Evolutionary conservation across 2,797 vertebrate species (phyloP).

Genomic region (Alectoris magna): DNA sequence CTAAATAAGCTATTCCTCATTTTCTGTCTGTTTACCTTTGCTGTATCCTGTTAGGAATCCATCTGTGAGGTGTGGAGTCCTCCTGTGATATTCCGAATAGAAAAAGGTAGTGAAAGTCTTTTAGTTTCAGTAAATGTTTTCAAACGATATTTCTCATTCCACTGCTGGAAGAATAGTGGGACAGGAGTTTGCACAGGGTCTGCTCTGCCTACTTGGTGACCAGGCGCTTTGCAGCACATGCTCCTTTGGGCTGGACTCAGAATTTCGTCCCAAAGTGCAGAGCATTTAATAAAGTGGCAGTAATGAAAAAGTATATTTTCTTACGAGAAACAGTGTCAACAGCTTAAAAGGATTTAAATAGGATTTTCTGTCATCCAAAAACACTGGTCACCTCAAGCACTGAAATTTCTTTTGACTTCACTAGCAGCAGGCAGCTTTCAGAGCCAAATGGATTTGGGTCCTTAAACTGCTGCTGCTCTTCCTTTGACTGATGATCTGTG

Average conservation of each 20-base stretch:
- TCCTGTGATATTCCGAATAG: not conserved
- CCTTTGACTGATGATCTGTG: not conserved
- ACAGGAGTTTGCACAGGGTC: not conserved
- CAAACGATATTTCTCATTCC: not conserved
- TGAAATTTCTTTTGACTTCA: not conserved
- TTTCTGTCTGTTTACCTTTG: conserved; percentile 44
- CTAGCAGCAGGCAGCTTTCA: conserved; percentile 24
- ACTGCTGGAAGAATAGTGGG: not conserved
- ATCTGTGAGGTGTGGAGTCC: conserved; percentile 16
- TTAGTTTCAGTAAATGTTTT: not conserved
- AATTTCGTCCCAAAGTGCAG: not conserved
- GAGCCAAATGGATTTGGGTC: conserved; percentile 27
- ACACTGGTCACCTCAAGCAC: not conserved
- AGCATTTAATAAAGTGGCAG: not conserved
- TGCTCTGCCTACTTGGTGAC: not conserved
- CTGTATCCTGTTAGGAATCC: conserved; percentile 39
- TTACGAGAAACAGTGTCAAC: not conserved
- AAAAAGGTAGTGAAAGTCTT: not conserved
- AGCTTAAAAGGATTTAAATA: not conserved
- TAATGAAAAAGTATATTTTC: not conserved
- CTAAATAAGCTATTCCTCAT: conserved; percentile 30
- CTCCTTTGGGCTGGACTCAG: not conserved
- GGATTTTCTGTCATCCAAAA: not conserved
- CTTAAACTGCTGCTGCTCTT: conserved; percentile 16
- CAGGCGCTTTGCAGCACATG: not conserved